Evolutionary conservation across 2,113 vertebrate genomes (phyloP).

Genomic region (Pseudopipra pipra): DNA sequence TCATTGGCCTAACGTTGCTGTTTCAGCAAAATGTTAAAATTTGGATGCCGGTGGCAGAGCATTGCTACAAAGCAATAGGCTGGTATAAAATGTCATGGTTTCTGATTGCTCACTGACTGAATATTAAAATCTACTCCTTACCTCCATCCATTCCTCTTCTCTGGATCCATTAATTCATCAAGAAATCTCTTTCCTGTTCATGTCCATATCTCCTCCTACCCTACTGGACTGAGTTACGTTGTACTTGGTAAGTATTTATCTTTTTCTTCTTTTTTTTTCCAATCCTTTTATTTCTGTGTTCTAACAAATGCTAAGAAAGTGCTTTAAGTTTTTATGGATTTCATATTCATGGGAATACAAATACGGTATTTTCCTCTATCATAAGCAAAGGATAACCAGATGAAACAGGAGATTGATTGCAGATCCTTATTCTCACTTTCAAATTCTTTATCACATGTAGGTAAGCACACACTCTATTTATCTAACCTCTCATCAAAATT

Average conservation of each 20-base stretch:
- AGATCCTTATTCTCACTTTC: background rate
- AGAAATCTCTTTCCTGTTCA: background rate
- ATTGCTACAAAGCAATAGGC: background rate
- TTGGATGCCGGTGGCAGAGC: background rate
- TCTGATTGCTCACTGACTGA: background rate
- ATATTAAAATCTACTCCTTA: background rate
- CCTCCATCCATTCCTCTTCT: background rate
- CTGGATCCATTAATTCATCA: background rate
- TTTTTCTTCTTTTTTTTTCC: background rate
- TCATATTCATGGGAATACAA: background rate
- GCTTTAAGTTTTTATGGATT: background rate
- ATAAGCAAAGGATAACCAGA: background rate
- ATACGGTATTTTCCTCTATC: background rate
- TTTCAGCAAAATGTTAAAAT: background rate
- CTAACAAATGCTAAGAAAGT: background rate
- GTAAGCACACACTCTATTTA: background rate
- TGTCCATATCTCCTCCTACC: background rate
- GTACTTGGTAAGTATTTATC: accelerated
- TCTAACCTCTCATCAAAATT: background rate
- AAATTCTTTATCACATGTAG: background rate
- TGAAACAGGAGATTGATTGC: background rate
- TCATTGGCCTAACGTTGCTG: background rate
- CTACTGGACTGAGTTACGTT: background rate
- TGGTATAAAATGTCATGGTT: background rate
- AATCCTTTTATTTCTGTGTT: background rate